Evolutionary conservation across 2,113 vertebrate species (phyloP), one percentile per base, ranked within the genome.

Genomic region (Xenopus laevis): DNA sequence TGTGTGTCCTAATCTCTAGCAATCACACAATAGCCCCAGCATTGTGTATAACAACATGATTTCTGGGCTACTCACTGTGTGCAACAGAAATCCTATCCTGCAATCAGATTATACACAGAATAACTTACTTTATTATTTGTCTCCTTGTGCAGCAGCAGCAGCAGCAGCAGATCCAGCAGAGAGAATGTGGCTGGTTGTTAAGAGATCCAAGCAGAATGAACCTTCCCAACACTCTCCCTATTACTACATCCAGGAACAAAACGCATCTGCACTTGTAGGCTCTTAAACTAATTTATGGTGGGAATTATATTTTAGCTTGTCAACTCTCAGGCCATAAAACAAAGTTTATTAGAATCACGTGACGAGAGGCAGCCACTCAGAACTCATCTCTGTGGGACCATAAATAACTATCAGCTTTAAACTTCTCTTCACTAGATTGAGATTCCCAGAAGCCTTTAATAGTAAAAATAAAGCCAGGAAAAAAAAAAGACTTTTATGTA

Each of bases 291-390:
- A 98, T 98, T 97, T 95, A 98, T 96, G 96, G 96, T 97, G 96
- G 96, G 96, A 98, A 99, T 98, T 98, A 98, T 98, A 98, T 99
- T 99, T 99, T 98, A 96, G 94, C 96, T 98, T 98, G 96, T 98
- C 97, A 98, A 97, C 94, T 97, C 96, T 92, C 92, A 87, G 93
- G 94, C 92, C 96, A 98, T 98, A 98, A 98, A 99, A 98, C 96
- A 98, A 99, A 99, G 93, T 99, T 99, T 98, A 99, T 98, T 99
- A 96, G 96, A 92, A 89, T 99, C 97, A 99, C 96, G 96, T 99
- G 97, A 84, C 94, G 85, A 82, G 91, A 92, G 89, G 82, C 94
- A 97, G 96, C 97, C 96, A 98, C 91, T 98, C 96, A 98, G 92
- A 89, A 93, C 90, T 85, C 85, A 87, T 94, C 93, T 88, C 89